phyloP scores from a whole-genome alignment of 2,113 vertebrate genomes.

The Thymallus thymallus region DNA sequence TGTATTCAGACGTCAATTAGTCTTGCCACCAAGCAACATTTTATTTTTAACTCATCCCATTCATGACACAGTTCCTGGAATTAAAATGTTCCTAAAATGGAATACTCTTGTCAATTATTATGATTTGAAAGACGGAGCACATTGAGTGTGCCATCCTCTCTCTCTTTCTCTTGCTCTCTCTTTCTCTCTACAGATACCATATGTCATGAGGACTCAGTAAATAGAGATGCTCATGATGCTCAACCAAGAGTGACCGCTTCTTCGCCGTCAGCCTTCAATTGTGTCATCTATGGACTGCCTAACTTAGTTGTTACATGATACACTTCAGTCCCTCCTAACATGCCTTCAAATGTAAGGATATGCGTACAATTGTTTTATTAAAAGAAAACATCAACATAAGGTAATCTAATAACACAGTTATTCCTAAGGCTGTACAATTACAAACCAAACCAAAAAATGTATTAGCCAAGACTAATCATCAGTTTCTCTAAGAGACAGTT shows the following conservation, averaged over 20 bases:
- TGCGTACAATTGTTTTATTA: no score
- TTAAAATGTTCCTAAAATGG: no score
- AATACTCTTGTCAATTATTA: no score
- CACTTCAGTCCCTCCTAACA: not conserved
- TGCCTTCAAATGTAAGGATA: not conserved
- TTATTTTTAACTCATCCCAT: no score
- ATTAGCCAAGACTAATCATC: not conserved
- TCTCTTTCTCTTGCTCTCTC: not conserved
- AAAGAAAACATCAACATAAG: no score
- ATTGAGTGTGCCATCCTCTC: no score
- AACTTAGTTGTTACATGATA: constrained; percentile 62
- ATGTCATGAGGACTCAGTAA: constrained; percentile 9
- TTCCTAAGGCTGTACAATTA: not conserved
- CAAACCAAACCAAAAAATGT: not conserved
- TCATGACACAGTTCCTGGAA: no score
- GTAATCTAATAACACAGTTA: not conserved
- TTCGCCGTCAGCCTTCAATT: constrained; percentile 66
- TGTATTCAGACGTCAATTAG: no score
- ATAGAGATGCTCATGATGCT: constrained; percentile 11
- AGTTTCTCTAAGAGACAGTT: not conserved
- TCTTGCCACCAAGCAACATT: no score
- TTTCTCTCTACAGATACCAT: constrained; percentile 39
- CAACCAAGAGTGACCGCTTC: constrained; percentile 16
- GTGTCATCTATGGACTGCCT: constrained; percentile 80
- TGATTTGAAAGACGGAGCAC: no score